Evolutionary conservation across 2,888 invertebrate genomes (phyloP).

Genomic region (Timema cristinae): DNA sequence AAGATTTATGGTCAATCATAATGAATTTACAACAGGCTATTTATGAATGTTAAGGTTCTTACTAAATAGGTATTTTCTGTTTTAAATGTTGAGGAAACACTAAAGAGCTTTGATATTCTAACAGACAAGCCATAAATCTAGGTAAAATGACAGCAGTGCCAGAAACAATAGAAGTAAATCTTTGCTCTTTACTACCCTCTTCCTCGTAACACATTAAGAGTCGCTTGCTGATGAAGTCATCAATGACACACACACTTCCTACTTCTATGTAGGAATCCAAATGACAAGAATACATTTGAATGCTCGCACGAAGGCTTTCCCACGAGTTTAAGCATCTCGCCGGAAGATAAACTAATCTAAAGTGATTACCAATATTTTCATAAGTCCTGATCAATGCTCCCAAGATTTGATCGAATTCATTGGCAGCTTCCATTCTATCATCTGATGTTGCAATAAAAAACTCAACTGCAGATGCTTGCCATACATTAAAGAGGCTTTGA

Average conservation of each 20-base stretch:
- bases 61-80: too few species aligned
- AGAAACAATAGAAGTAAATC: slow-evolving; percentile 64
- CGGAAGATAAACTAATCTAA: slow-evolving; percentile 58
- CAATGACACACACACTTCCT: slow-evolving; percentile 66
- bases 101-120: slow-evolving; percentile 49
- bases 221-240: slow-evolving; percentile 72
- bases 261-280: slow-evolving; percentile 63
- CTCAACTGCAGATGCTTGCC: slow-evolving; percentile 65
- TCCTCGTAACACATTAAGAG: slow-evolving; percentile 63
- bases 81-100: too few species aligned
- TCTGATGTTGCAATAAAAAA: slow-evolving; percentile 57
- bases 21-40: too few species aligned
- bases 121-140: slow-evolving; percentile 64
- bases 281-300: slow-evolving; percentile 71
- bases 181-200: slow-evolving; percentile 49
- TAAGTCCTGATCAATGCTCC: slow-evolving; percentile 56
- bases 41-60: too few species aligned
- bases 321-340: slow-evolving; percentile 57
- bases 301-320: slow-evolving; percentile 63
- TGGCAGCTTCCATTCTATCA: slow-evolving; percentile 48
- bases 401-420: slow-evolving; percentile 55
- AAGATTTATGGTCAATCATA: too few species aligned
- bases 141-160: slow-evolving; percentile 73
- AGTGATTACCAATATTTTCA: slow-evolving; percentile 61
- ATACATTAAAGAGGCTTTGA: slow-evolving; percentile 59